These are phyloP conservation scores for Cladopsammia gracilis DNA, from an alignment of 64 coral and sea anemone genomes.

Conservation along the genomic window DNA sequence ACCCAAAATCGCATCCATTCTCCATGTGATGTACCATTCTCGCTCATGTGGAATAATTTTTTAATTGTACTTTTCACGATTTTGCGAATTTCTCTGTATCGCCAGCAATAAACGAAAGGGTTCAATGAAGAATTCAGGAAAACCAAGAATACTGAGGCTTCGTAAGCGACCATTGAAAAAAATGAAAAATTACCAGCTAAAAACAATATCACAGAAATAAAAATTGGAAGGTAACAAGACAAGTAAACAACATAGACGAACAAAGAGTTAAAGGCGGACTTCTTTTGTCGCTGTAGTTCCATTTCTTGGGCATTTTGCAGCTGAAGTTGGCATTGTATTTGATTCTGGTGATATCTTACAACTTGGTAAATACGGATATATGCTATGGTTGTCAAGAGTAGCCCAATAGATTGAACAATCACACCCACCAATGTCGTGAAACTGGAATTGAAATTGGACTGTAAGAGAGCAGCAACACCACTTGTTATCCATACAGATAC, in stretches of 20 bases:
- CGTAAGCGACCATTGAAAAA: too few species aligned
- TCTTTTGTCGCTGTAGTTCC: neutral
- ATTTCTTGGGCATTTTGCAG: neutral
- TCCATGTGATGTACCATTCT: too few species aligned
- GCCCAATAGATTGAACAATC: neutral
- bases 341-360: neutral
- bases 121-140: too few species aligned
- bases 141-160: too few species aligned
- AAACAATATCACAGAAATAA: neutral
- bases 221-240: neutral
- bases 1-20: too few species aligned
- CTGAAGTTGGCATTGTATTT: neutral
- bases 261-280: neutral
- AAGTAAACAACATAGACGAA: neutral
- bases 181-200: too few species aligned
- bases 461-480: neutral
- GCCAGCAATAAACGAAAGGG: too few species aligned
- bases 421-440: neutral
- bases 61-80: neutral
- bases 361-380: neutral
- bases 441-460: neutral
- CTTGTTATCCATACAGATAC: neutral
- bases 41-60: neutral
- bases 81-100: too few species aligned
- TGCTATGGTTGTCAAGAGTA: neutral